These are phyloP conservation scores for Agrochola lychnidis DNA, from an alignment of 2,888 invertebrate genomes.

Conservation along the genomic window DNA sequence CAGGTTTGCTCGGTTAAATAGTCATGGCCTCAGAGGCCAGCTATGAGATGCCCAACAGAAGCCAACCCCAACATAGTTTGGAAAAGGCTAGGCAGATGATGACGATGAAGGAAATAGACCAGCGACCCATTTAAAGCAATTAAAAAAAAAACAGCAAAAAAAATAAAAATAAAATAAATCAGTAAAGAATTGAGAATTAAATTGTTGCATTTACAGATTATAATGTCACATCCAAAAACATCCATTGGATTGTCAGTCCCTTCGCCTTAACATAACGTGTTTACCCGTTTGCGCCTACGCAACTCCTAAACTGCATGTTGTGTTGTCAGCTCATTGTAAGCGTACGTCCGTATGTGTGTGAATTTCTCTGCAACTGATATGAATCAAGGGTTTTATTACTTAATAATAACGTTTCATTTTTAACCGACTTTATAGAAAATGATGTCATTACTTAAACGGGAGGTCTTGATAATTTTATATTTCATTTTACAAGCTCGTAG, in stretches of 20 bases:
- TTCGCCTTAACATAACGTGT: constrained; percentile 67
- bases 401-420: constrained; percentile 36
- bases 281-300: constrained; percentile 69
- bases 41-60: no score
- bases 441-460: neutral
- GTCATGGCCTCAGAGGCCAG: no score
- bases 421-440: neutral
- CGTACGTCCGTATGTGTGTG: constrained; percentile 53
- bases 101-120: neutral
- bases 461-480: neutral
- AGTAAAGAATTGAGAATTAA: no score
- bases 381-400: constrained; percentile 55
- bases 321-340: constrained; percentile 63
- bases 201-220: neutral
- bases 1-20: no score
- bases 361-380: constrained; percentile 49
- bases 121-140: neutral
- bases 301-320: constrained; percentile 68
- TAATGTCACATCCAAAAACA: neutral
- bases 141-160: no score
- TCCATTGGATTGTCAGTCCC: neutral
- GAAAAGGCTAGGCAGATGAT: neutral
- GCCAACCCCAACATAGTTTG: neutral
- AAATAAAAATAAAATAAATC: neutral
- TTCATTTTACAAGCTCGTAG: no score